A percentile compares a stretch with the other conserved stretches of the same genome.
These are phyloP conservation scores for Anabacerthia variegaticeps DNA, from an alignment of 2,797 vertebrate species.

Conservation along the genomic window DNA sequence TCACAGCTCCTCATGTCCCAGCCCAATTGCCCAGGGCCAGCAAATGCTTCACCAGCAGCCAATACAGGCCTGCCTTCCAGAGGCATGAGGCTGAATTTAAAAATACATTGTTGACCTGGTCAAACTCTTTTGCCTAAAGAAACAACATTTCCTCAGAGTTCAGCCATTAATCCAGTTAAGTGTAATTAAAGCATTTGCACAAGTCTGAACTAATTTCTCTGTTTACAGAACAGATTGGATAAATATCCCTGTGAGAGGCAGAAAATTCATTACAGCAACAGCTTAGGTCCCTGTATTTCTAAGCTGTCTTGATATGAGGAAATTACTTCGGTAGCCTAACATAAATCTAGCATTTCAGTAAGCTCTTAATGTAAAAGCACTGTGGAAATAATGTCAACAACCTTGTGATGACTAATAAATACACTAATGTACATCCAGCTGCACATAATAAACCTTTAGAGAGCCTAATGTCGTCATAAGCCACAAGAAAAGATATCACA, in stretches of 20 bases:
- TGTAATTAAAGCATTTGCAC: conserved; percentile 63
- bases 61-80: neutral
- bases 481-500: conserved; percentile 20
- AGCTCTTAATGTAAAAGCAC: conserved; percentile 57
- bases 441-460: conserved; percentile 51
- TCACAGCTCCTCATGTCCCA: neutral
- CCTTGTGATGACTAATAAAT: conserved; percentile 61
- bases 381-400: conserved; percentile 63
- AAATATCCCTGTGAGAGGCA: conserved; percentile 58
- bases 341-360: conserved; percentile 47
- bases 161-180: conserved; percentile 65
- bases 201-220: conserved; percentile 60
- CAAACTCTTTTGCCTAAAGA: conserved; percentile 41
- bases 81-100: neutral
- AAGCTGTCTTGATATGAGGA: conserved; percentile 57
- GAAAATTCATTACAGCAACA: conserved; percentile 63
- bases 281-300: conserved; percentile 56
- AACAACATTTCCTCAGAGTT: conserved; percentile 40
- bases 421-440: conserved; percentile 44
- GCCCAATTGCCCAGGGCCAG: neutral
- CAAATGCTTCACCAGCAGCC: neutral
- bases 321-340: conserved; percentile 55
- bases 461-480: conserved; percentile 17
- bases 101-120: conserved; percentile 12
- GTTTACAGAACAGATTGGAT: conserved; percentile 67